Evolutionary conservation across 2,888 invertebrate genomes (phyloP), one percentile per base, ranked within the genome.

Genomic region (Calameuta idolon): DNA sequence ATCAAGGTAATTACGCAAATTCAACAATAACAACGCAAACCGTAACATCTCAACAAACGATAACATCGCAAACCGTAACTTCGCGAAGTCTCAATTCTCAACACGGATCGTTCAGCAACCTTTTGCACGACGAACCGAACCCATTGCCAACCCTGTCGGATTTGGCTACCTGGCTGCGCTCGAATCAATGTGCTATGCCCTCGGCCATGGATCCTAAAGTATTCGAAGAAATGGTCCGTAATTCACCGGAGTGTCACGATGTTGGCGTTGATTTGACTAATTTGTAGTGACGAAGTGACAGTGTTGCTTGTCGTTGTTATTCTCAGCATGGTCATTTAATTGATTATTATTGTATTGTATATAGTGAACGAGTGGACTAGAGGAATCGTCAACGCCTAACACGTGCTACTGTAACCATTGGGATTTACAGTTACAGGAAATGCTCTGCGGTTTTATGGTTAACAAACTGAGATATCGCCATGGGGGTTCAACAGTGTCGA

Each of bases 121-220:
- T 23, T 55, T 15, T 55, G 55, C 55, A 55, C 2, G 71, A 71
- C 33, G 33, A 33, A 31, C 15, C 33, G 33, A 71, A 12, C 23
- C 33, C 37, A 9, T 33, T 81, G 31, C 80, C 81, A 11, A 34
- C 77, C 34, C 74, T 80, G 40, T 71, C 77, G 12, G 82, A 82
- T 76, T 79, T 81, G 34, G 76, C 78, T 11, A 55, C 77, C 1
- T 81, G 79, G 80, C 79, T 82, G 30, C 75, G 78, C 76, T 75
- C 78, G 31, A 77, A 81, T 31, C 74, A 74, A 35, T n/a, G 68
- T 1, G 69, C 35, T 15, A 74, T 73, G 74, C 74, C 34, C 9
- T 9, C 69, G 3, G 34, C 69, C 68, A 79, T 77, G 34, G 33
- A 69, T 71, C 77, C 69, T 34, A 71, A 75, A 40, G 69, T 30